These are phyloP conservation scores for Rhinopomastus cyanomelas DNA, from an alignment of 2,113 vertebrate species.

Conservation along the genomic window DNA sequence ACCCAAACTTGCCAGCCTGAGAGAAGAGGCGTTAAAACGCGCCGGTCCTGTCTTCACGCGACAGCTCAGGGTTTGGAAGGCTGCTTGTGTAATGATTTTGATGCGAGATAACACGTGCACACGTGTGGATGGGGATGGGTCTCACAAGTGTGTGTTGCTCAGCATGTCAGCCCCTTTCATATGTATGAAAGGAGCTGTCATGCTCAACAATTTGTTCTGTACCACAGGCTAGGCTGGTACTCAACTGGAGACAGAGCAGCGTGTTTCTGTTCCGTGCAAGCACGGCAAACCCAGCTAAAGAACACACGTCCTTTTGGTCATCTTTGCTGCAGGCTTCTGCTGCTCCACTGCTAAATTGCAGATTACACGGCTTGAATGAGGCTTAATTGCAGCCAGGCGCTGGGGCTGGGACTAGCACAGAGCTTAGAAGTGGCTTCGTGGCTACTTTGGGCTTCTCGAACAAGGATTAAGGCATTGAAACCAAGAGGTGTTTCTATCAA, in stretches of 20 bases:
- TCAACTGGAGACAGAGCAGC: conserved; percentile 56
- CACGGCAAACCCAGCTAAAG: background rate
- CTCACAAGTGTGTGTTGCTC: background rate
- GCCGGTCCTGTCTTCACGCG: conserved; percentile 7
- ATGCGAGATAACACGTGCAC: conserved; percentile 63
- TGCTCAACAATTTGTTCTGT: conserved; percentile 44
- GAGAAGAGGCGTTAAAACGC: conserved; percentile 25
- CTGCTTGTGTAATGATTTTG: conserved; percentile 78
- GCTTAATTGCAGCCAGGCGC: conserved; percentile 4
- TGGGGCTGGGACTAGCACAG: background rate
- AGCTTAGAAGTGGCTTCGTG: background rate
- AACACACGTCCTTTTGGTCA: background rate
- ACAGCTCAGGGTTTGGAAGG: conserved; percentile 61
- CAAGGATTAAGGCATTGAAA: background rate
- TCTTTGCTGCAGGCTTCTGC: background rate
- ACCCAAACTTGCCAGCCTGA: conserved; percentile 4
- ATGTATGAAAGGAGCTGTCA: conserved; percentile 31
- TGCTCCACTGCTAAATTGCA: background rate
- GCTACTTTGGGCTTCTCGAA: background rate
- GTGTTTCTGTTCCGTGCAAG: background rate
- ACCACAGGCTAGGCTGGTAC: conserved; percentile 33
- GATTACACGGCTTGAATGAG: conserved; percentile 36
- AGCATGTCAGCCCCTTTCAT: background rate
- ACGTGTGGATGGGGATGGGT: background rate
- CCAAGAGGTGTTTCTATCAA: background rate